A percentile compares a stretch with the other conserved stretches of the same genome.
phyloP scores from a whole-genome alignment of 2,113 vertebrate species.

The Hippolais icterina region DNA sequence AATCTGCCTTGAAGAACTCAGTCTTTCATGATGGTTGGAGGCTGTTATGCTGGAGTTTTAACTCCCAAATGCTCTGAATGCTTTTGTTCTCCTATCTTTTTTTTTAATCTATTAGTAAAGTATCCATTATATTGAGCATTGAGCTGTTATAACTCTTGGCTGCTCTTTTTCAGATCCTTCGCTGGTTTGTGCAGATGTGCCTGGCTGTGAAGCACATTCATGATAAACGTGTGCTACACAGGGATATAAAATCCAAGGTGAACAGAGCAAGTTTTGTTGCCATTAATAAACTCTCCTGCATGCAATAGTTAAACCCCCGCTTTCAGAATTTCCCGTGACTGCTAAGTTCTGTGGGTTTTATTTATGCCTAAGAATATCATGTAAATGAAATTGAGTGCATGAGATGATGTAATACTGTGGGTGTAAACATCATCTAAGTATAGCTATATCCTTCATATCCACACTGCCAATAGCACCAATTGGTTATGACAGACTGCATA shows the following conservation, averaged over 20 bases:
- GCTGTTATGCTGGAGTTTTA: background rate
- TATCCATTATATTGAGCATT: background rate
- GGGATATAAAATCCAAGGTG: constrained; percentile 95
- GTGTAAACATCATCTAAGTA: background rate
- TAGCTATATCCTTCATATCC: background rate
- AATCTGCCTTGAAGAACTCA: background rate
- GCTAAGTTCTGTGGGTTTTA: background rate
- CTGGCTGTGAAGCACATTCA: constrained; percentile 87
- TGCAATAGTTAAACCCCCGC: background rate
- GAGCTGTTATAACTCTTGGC: background rate
- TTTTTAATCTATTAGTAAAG: background rate
- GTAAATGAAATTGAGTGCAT: background rate
- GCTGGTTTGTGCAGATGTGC: constrained; percentile 93
- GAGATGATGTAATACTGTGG: background rate
- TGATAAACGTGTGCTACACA: constrained; percentile 84
- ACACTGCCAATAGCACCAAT: background rate
- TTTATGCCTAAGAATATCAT: background rate
- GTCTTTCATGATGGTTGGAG: background rate
- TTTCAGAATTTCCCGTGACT: background rate
- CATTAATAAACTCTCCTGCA: background rate
- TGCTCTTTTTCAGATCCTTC: constrained; percentile 78
- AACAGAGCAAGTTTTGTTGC: background rate
- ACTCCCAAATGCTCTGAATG: background rate
- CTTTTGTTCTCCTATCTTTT: background rate
- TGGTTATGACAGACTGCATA: background rate